Conservation (phyloP, 2,113 vertebrate species). For the Taxidea taxus region DNA sequence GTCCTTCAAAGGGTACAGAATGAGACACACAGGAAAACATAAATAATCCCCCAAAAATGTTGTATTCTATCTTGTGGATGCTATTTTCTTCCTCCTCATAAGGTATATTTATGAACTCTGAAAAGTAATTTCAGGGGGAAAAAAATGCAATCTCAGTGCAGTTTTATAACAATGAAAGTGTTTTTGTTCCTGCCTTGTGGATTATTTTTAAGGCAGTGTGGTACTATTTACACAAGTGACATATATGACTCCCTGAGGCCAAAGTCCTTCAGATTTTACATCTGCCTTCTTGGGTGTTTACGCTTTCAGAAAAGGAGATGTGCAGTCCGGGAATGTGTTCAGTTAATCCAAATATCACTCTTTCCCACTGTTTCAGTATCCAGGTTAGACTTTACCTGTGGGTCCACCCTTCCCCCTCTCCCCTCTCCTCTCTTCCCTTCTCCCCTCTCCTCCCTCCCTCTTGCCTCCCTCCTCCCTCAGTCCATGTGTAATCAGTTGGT, state of each 20-base stretch:
- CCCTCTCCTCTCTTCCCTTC: too few species aligned
- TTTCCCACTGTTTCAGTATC: background rate
- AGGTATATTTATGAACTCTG: background rate
- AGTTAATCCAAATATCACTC: background rate
- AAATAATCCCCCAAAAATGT: background rate
- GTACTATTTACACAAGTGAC: background rate
- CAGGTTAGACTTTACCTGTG: background rate
- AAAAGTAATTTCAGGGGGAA: background rate
- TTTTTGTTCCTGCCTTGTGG: background rate
- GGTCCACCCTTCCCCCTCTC: background rate
- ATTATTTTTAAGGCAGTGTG: background rate
- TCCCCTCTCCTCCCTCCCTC: too few species aligned
- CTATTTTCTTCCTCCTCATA: background rate
- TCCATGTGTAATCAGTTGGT: background rate
- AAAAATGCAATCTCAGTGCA: background rate
- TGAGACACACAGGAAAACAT: background rate
- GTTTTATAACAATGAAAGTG: background rate
- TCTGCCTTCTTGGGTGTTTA: background rate
- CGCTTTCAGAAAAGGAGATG: background rate
- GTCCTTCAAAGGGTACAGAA: conserved; percentile 42
- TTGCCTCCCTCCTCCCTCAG: background rate
- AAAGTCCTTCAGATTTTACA: background rate
- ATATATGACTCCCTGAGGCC: background rate
- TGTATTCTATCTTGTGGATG: background rate
- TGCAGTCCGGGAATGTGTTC: background rate